Evolutionary conservation across 1,140 invertebrate genomes (phyloP), one percentile per base, ranked within the genome.

Genomic region (Cyphomyrmex costatus): DNA sequence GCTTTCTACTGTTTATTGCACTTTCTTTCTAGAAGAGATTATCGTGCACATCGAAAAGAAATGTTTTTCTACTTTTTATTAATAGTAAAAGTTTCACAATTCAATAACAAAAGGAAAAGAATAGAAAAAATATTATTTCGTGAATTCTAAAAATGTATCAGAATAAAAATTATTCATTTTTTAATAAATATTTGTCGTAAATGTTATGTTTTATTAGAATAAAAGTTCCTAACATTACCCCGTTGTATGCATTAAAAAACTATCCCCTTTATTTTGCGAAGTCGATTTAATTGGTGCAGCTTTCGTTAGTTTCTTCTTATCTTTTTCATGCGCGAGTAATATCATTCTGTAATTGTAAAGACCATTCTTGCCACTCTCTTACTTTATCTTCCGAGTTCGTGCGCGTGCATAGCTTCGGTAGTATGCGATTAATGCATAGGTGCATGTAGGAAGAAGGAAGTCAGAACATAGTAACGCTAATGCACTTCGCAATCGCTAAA

Each of bases 361-460:
- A 60, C 19, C 27, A 19, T 49, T 74, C 49, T 74, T 46, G 27
- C 21, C 53, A 46, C 21, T 82, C 10, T 70, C 33, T 27, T 71
- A 58, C 65, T 12, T 82, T 36, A 46, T 83, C 66, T 83, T 60
- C 53, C 68, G 16, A 83, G 68, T 74, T 74, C 36, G n/a, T 49
- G 66, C 19, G n/a, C 49, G 24, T 30, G 66, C 36, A 60, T 24
- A 74, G 42, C 68, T 73, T 73, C 27, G 79, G 49, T 71, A 61
- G 49, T 71, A 61, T 49, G n/a, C 70, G 68, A 83, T 73, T 83
- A 74, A 74, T 73, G 66, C 79, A 74, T 74, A 83, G 36, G 24
- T 61, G n/a, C 53, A 83, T 83, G n/a, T 36, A 74, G 68, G 79
- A 83, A 83, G 68, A 27, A 73, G 79, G 79, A 83, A 83, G 79